Evolutionary conservation across 2,888 invertebrate species (phyloP).

Genomic region (Chymomyza amoena): DNA sequence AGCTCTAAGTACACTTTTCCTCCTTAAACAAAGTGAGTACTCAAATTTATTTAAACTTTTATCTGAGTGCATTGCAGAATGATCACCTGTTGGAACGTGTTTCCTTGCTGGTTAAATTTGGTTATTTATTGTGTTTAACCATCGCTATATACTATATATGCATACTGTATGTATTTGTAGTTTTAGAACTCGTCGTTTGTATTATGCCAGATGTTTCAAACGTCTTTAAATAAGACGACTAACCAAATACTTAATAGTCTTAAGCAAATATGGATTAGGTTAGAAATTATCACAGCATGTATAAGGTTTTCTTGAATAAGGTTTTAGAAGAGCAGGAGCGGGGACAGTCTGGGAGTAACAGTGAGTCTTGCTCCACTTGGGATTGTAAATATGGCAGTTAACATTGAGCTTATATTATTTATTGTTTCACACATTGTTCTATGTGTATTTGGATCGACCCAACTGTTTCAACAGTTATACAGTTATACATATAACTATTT

Average conservation of each 20-base stretch:
- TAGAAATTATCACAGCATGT: neutral
- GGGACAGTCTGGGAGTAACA: neutral
- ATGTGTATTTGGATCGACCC: neutral
- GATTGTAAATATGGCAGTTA: constrained; percentile 1
- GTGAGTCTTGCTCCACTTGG: neutral
- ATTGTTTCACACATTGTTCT: constrained; percentile 1
- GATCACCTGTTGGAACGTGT: neutral
- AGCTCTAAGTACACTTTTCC: no score
- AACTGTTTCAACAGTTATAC: neutral
- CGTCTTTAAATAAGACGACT: neutral
- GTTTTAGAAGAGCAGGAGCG: neutral
- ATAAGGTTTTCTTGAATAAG: neutral
- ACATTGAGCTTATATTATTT: constrained; percentile 1
- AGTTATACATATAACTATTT: neutral
- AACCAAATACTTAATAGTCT: neutral
- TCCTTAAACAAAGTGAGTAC: no score
- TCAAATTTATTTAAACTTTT: no score
- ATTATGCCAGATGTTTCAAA: neutral
- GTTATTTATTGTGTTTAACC: neutral
- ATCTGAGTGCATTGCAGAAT: no score
- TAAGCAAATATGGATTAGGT: neutral
- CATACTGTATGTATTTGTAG: neutral
- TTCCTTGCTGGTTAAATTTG: neutral
- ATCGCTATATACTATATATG: neutral
- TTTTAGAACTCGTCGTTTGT: neutral